Base-by-base conservation (phyloP, 2,888 invertebrate genomes). In the Nymphalis urticae region DNA sequence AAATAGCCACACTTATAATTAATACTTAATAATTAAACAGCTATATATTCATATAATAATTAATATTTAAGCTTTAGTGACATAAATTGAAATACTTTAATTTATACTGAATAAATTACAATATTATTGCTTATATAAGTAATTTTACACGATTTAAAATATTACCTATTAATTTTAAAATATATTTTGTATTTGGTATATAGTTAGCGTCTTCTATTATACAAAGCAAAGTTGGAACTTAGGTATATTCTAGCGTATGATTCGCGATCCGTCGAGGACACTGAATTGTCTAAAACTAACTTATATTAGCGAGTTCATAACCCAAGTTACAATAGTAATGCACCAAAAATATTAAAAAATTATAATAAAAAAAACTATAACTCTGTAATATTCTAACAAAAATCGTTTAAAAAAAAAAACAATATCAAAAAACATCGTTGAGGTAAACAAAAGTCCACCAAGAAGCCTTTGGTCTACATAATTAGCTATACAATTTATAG, bases 201-300 rank as follows among this genome's bases (percentile, higher is more conserved):
- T 85, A 84, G 79, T 79, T 81, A 86, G 90, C 89, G 75, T 82
- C 82, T 79, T 76, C 59, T 74, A 76, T 75, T 88, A 81, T 92
- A 92, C 91, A 92, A 90, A 92, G 91, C 91, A 85, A 79, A 80
- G 81, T 86, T 76, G 78, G 83, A 83, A 88, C 92, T 92, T 92
- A 91, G 92, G 92, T 90, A 87, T 89, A 90, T 89, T 91, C 92
- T 92, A 92, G 92, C 92, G 91, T 92, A 92, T 92, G 92, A 91
- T 86, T 85, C 78, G 85, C 86, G 56, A 86, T 86, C 90, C 88
- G 73, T 19, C 68, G 2, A 72, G 88, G 88, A 87, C 86, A 89
- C 88, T 77, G 80, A 81, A 79, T 77, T 74, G 71, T 74, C 76
- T 77, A 78, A 76, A 60, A 70, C 78, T 80, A 79, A 82, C 82